These are phyloP conservation scores for Bothrops jararaca DNA, from an alignment of 2,113 vertebrate genomes.

Conservation along the genomic window DNA sequence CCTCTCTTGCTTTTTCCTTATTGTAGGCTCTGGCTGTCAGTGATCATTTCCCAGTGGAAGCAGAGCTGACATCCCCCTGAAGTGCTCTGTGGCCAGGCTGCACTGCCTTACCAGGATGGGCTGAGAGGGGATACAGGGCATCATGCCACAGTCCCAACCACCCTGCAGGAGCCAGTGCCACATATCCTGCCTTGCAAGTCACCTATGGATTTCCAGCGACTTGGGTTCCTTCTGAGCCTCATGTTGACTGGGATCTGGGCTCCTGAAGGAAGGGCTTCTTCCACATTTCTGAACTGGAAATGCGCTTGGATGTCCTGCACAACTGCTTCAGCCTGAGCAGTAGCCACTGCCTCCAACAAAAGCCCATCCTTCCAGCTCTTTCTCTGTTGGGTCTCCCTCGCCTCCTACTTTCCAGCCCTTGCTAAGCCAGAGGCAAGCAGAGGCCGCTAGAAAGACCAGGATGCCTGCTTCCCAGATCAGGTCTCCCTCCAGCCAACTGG, in stretches of 20 bases:
- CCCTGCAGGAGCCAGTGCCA: background rate
- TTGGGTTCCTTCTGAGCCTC: background rate
- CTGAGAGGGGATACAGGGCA: background rate
- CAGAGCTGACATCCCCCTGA: slow-evolving; percentile 68
- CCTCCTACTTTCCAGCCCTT: background rate
- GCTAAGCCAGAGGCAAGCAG: background rate
- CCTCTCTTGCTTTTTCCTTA: background rate
- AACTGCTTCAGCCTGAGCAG: background rate
- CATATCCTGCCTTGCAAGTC: background rate
- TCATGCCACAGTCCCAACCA: background rate
- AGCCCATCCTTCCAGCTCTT: background rate
- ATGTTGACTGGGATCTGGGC: background rate
- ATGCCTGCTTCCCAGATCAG: background rate
- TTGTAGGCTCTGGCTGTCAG: slow-evolving; percentile 84
- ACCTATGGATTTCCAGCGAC: background rate
- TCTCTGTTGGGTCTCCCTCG: background rate
- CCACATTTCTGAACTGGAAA: background rate
- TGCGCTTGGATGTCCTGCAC: too few species aligned
- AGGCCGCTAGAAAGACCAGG: background rate
- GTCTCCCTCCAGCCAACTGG: too few species aligned
- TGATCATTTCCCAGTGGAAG: slow-evolving; percentile 90
- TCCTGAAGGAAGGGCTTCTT: background rate
- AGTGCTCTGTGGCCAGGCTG: background rate
- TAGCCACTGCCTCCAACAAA: background rate
- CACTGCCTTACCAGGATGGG: background rate